Evolutionary conservation across 1,140 invertebrate genomes (phyloP), one percentile per base, ranked within the genome.

Genomic region (Macrostomum lignano): DNA sequence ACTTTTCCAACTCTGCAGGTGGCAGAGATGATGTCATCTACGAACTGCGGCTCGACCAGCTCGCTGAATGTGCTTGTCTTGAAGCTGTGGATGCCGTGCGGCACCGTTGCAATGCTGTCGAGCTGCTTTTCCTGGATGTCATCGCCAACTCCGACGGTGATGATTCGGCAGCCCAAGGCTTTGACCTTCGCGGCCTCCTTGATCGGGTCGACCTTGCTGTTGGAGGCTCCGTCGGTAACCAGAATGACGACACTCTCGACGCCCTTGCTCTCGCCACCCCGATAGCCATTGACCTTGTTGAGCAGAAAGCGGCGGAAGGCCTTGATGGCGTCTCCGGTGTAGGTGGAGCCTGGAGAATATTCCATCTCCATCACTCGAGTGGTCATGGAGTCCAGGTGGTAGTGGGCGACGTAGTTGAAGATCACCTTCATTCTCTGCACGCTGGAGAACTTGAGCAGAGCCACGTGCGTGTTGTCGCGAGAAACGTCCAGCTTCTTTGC

Each of bases 311-410:
- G n/a, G n/a, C 28, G 28, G 14, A 30, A 17, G 7, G 11, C 13
- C 7, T 5, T 20, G 13, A 30, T 14, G 11, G 14, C 28, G 15
- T 30, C 28, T 9, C 28, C 28, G 20, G 28, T 30, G 20, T 20
- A 17, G 10, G 28, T 17, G 11, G 28, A 30, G 28, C 28, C 28
- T 30, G 28, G 28, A 30, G 15, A 20, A 30, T 30, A 30, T 30
- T 20, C 6, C 28, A 30, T 30, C 14, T 30, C 28, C 14, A 17
- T 30, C 14, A 30, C 20, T 7, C 28, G 6, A 5, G 15, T 20
- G 6, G 20, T 20, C 15, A 20, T 20, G 9, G 15, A 6, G 9
- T 30, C 20, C 11, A 20, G 15, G 9, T 30, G 6, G 13, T 6
- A 30, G 28, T 17, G 20, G 7, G 28, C 20, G 11, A 6, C 15